Base-by-base conservation (phyloP, 1,140 invertebrate genomes). In the Anoplolepis gracilipes region DNA sequence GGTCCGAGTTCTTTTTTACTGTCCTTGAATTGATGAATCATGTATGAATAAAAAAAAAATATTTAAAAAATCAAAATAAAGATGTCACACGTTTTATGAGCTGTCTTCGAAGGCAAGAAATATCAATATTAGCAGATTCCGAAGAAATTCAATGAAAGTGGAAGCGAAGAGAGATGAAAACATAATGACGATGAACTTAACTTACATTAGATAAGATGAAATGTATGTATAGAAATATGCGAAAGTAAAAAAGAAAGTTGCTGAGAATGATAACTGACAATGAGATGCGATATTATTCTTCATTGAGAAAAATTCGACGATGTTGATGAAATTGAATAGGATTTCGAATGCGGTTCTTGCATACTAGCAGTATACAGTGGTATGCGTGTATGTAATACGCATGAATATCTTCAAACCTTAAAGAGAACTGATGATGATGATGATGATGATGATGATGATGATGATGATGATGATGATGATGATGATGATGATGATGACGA, bases 361-460 rank as follows among this genome's bases (percentile, higher is more conserved):
- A 16, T 64, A 19, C 16, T 13, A 57, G 55, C n/a, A 57, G 55
- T 7, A 55, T 55, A n/a, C 8, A 8, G 1, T 39, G 8, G 13
- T 57, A 61, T 22, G 62, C n/a, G 16, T 33, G 10, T n/a, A 62
- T 62, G 39, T 76, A 49, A 53, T 78, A 13, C 28, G 2, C 8
- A n/a, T 67, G 30, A n/a, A 46, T n/a, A 19, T 39, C 8, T 61
- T 8, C n/a, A 5, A 33, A 7, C 8, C n/a, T 57, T 7, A n/a
- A 53, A 49, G 13, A 16, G 22, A 67, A 30, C 36, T 42, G 22
- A 53, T 67, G 42, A 22, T 36, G 11, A 46, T 28, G 13, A 61
- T 28, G n/a, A n/a, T n/a, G n/a, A n/a, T n/a, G n/a, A 57, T 25
- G 79, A 79, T 67, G 36, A 61, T 59, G 46, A 85, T 64, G 42